These are phyloP conservation scores for Yoshiicerus persimilis DNA, from an alignment of 1,140 invertebrate genomes.

Conservation along the genomic window DNA sequence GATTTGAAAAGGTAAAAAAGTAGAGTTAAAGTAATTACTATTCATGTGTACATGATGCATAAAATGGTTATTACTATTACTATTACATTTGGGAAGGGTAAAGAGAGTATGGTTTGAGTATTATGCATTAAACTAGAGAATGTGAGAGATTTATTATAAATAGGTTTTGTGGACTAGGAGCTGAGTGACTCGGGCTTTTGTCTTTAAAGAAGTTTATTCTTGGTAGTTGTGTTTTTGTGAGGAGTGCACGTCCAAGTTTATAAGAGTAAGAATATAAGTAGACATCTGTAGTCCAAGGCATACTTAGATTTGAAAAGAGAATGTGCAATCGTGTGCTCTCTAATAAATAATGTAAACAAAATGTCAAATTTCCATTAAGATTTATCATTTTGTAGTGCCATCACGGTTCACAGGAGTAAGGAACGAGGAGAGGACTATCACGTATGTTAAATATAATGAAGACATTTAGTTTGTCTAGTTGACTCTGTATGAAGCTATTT, in stretches of 20 bases:
- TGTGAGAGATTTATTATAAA: too few species aligned
- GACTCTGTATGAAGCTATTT: too few species aligned
- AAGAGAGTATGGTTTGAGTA: too few species aligned
- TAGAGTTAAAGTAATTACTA: too few species aligned
- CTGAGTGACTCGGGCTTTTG: background rate
- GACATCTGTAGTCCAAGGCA: background rate
- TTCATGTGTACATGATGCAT: too few species aligned
- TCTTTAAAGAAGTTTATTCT: background rate
- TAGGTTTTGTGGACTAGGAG: background rate
- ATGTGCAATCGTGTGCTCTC: background rate
- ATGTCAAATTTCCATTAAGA: constrained; percentile 40
- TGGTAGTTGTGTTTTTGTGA: background rate
- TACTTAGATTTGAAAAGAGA: background rate
- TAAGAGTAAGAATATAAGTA: background rate
- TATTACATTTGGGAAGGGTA: too few species aligned
- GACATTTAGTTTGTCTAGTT: too few species aligned
- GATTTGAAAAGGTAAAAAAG: too few species aligned
- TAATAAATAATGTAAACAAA: constrained; percentile 31
- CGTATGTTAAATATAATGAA: background rate
- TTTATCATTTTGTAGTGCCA: constrained; percentile 28
- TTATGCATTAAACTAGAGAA: too few species aligned
- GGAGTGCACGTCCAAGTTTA: background rate
- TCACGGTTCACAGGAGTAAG: background rate
- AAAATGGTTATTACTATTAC: too few species aligned
- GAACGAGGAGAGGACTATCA: background rate